These are phyloP conservation scores for Myotis davidii DNA, from an alignment of 2,113 vertebrate genomes.

Conservation along the genomic window DNA sequence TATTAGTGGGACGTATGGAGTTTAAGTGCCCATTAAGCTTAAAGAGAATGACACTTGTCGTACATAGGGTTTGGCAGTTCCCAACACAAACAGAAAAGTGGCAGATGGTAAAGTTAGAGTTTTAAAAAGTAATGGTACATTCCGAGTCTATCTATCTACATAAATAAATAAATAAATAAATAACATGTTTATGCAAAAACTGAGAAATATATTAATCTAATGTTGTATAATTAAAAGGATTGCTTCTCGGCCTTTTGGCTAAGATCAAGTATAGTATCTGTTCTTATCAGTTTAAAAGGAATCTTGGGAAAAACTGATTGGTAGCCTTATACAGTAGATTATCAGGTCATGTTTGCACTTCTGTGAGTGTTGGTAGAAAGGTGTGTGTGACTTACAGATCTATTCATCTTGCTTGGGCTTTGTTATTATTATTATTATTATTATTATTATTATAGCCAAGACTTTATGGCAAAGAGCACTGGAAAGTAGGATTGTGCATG, in stretches of 20 bases:
- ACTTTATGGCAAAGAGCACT: neutral
- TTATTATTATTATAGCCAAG: neutral
- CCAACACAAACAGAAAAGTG: neutral
- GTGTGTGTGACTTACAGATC: neutral
- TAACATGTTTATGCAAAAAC: neutral
- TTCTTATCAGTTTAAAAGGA: too few species aligned
- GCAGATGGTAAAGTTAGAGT: neutral
- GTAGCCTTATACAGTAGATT: neutral
- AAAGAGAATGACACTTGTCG: neutral
- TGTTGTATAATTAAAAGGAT: neutral
- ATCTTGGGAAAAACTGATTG: neutral
- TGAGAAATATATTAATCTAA: neutral
- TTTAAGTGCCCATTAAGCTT: neutral
- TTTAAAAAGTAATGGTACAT: conserved; percentile 1
- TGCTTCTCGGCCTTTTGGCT: too few species aligned
- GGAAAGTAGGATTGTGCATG: neutral
- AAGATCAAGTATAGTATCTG: too few species aligned
- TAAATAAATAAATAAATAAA: neutral
- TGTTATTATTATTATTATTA: neutral
- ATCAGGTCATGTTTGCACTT: neutral
- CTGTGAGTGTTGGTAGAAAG: neutral
- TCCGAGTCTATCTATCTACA: neutral
- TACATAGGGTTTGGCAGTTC: conserved; percentile 5
- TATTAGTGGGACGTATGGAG: neutral
- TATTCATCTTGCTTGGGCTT: neutral